These are phyloP conservation scores for Lagopus leucura DNA, from an alignment of 2,113 vertebrate species.

Conservation along the genomic window DNA sequence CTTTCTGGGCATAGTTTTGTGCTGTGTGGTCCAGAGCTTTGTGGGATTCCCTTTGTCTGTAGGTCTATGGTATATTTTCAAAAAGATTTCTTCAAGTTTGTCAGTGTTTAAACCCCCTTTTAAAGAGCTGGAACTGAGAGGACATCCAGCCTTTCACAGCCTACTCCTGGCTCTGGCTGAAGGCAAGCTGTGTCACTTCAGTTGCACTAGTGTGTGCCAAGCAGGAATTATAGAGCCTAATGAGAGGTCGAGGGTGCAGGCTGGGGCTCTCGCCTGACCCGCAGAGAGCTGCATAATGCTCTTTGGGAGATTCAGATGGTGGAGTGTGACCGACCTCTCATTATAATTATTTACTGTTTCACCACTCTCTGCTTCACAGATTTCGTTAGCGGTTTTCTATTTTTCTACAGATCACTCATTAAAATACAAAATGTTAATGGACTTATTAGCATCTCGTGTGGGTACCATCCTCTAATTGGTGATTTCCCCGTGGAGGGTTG, in stretches of 20 bases:
- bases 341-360: background rate
- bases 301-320: background rate
- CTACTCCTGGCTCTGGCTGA: background rate
- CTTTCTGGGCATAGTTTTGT: too few relatives aligned
- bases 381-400: background rate
- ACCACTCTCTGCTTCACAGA: background rate
- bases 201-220: background rate
- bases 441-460: background rate
- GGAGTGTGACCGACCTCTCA: background rate
- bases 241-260: background rate
- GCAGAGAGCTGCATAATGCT: background rate
- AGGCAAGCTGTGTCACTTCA: background rate
- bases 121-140: background rate
- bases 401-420: background rate
- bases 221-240: background rate
- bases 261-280: background rate
- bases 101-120: background rate
- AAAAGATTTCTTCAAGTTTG: background rate
- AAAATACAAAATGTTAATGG: slow-evolving; percentile 6
- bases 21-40: background rate
- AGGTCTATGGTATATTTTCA: background rate
- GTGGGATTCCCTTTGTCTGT: background rate
- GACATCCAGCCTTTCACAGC: background rate
- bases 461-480: background rate
- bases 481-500: background rate